Base-by-base conservation (phyloP, 2,797 vertebrate species). In the Spea hammondii region DNA sequence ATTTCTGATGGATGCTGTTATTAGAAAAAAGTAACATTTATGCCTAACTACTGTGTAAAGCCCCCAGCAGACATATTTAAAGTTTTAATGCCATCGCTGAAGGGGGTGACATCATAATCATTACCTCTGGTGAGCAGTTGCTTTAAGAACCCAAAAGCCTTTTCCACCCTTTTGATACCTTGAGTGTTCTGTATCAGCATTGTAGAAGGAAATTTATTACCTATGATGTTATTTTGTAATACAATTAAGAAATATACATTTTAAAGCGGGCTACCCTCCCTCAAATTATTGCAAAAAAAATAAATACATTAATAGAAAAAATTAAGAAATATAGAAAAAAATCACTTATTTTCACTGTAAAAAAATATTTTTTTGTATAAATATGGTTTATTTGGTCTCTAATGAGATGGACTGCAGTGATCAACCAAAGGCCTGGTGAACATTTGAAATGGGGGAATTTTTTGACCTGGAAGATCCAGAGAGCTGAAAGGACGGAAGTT, bases 161-260 rank as follows among this genome's bases (percentile, higher is more conserved):
- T 92, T 87, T 86, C 89, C 32, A 32, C 32, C 89, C 88, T 92
- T 92, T 92, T 92, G 91, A 91, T 92, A 91, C 90, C 78, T 86
- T 86, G 5, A 84, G 83, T 82, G 70, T 82, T 84, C 87, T 84
- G 83, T 91, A 89, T 92, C 88, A 90, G 32, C 91, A 91, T 88
- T 89, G 86, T 88, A 88, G 88, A 89, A 89, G 87, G 88, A 89
- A 88, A 85, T 93, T 92, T 93, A 89, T 91, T 90, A 92, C 87
- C 88, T 88, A 86, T 85, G 86, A 86, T 86, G 85, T 78, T 88
- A 87, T 92, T 92, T 92, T 92, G 89, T 92, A 91, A 90, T 91
- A 90, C 86, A 46, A 88, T 75, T 44, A 84, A 85, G 82, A 81
- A 83, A 86, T 49, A 11, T 67, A 77, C 57, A 79, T 88, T 85